These are phyloP conservation scores for Cyclophora albipunctata DNA, from an alignment of 2,888 invertebrate species.

Conservation along the genomic window DNA sequence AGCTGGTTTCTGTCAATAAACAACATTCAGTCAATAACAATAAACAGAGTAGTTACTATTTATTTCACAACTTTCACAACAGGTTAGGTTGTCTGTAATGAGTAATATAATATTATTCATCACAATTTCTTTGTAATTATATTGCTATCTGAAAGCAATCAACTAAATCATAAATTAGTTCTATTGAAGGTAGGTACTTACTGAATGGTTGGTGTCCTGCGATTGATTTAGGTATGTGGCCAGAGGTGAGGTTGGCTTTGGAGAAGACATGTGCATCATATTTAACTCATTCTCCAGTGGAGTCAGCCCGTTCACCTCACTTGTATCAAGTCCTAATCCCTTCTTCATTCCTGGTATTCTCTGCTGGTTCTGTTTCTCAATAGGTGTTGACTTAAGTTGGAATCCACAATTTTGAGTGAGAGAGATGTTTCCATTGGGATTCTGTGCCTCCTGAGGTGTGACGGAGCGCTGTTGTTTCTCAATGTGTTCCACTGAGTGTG, in stretches of 20 bases:
- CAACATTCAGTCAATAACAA: conserved; percentile 37
- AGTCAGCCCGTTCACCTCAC: conserved; percentile 55
- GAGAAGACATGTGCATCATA: conserved; percentile 72
- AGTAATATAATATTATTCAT: no score
- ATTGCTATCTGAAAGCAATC: conserved; percentile 33
- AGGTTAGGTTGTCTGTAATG: no score
- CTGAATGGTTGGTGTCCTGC: conserved; percentile 53
- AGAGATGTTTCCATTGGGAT: conserved; percentile 51
- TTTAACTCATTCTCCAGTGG: conserved; percentile 69
- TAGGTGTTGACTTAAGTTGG: conserved; percentile 57
- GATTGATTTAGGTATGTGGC: conserved; percentile 71
- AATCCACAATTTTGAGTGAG: conserved; percentile 52
- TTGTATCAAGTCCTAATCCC: conserved; percentile 32
- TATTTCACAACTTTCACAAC: no score
- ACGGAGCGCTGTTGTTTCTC: conserved; percentile 89
- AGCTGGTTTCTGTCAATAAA: conserved; percentile 76
- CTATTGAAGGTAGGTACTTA: conserved; percentile 31
- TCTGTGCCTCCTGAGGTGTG: conserved; percentile 78
- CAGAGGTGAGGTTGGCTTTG: conserved; percentile 73
- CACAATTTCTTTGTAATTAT: conserved; percentile 33
- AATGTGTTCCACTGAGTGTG: conserved; percentile 89
- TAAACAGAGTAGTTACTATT: no score
- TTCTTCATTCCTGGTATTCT: conserved; percentile 54
- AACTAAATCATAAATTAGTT: not conserved
- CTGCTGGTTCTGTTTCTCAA: conserved; percentile 57